phyloP scores from a whole-genome alignment of 2,113 vertebrate genomes.

The Pedetes capensis region DNA sequence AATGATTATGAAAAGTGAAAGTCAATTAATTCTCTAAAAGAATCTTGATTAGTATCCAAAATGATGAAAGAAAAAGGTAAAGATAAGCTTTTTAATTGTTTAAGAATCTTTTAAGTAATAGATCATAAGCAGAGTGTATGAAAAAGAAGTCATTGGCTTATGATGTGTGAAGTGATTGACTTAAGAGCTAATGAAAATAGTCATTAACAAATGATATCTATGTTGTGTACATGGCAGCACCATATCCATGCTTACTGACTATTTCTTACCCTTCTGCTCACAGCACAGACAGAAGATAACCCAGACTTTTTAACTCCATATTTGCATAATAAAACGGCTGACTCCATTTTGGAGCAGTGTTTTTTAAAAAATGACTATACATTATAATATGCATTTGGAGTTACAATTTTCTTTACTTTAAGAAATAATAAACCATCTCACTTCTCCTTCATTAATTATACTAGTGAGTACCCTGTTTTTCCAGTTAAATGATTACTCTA shows the following conservation, averaged over 20 bases:
- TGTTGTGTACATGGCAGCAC: not conserved
- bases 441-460: too few species aligned
- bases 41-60: slow-evolving; percentile 53
- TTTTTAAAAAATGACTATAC: not conserved
- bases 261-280: not conserved
- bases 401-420: too few species aligned
- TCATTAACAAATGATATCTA: not conserved
- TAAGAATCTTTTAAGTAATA: slow-evolving; percentile 32
- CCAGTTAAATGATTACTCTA: too few species aligned
- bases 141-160: slow-evolving; percentile 21
- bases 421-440: too few species aligned
- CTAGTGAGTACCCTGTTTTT: too few species aligned
- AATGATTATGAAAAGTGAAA: slow-evolving; percentile 55
- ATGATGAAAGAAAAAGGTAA: slow-evolving; percentile 42
- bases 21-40: slow-evolving; percentile 57
- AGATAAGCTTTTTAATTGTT: slow-evolving; percentile 35
- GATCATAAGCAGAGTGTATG: not conserved
- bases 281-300: not conserved
- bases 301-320: too few species aligned
- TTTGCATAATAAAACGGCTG: slow-evolving; percentile 12
- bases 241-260: not conserved
- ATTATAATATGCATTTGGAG: too few species aligned
- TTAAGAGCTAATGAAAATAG: not conserved
- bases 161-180: not conserved
- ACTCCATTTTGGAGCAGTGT: not conserved